A percentile compares a stretch with the other conserved stretches of the same genome.
These are phyloP conservation scores for Synergus gifuensis DNA, from an alignment of 2,888 invertebrate genomes.

Conservation along the genomic window DNA sequence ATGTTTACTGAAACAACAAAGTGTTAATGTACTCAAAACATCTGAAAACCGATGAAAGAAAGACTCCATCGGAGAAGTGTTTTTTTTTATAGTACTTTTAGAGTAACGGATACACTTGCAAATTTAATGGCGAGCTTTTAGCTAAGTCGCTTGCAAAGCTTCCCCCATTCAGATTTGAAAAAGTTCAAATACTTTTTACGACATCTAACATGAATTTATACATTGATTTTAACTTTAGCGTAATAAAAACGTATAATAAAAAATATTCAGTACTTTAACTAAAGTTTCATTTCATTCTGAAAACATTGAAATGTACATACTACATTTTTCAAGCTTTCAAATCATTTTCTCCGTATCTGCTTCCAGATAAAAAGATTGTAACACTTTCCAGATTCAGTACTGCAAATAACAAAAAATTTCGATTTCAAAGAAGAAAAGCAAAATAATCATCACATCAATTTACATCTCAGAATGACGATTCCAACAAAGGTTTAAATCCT, in stretches of 20 bases:
- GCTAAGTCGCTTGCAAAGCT: neutral
- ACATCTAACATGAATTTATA: no score
- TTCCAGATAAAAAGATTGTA: no score
- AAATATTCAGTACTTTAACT: no score
- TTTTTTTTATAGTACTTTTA: conserved; percentile 1
- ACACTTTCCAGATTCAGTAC: no score
- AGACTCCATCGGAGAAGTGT: neutral
- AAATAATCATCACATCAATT: neutral
- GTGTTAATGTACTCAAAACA: conserved; percentile 39
- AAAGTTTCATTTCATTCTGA: no score
- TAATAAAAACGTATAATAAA: no score
- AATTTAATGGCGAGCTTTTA: conserved; percentile 5
- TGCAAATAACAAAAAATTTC: no score
- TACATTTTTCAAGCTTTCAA: neutral
- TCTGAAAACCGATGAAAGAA: neutral
- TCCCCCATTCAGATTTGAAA: neutral
- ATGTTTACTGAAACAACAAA: conserved; percentile 34
- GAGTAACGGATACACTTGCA: conserved; percentile 8
- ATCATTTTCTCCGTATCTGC: no score
- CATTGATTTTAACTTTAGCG: no score
- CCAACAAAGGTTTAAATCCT: neutral
- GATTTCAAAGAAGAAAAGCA: neutral
- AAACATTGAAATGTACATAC: no score
- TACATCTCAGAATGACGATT: neutral
- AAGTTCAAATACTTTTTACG: neutral